phyloP scores from a whole-genome alignment of 2,888 invertebrate species.

The Allacma fusca region DNA sequence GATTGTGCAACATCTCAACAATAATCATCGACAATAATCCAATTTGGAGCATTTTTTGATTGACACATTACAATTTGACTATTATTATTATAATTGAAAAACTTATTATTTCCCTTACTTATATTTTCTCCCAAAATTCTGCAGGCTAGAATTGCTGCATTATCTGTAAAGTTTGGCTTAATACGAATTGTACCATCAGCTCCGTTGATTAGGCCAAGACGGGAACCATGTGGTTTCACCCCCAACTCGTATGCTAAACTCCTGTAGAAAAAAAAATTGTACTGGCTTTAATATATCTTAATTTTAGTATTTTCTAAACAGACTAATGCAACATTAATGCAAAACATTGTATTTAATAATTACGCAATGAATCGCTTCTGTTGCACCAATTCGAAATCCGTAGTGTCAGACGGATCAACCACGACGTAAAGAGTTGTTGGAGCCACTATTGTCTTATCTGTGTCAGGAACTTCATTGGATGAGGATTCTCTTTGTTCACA shows the following conservation, averaged over 20 bases:
- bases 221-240: slow-evolving; percentile 53
- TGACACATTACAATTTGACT: too few relatives aligned
- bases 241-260: slow-evolving; percentile 52
- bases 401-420: slow-evolving; percentile 52
- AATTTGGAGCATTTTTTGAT: too few relatives aligned
- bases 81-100: too few relatives aligned
- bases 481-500: slow-evolving; percentile 41
- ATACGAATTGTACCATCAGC: slow-evolving; percentile 53
- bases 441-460: slow-evolving; percentile 46
- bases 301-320: too few relatives aligned
- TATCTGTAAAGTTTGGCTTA: slow-evolving; percentile 57
- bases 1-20: too few relatives aligned
- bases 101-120: too few relatives aligned
- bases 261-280: slow-evolving; percentile 33
- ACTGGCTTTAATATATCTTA: too few relatives aligned
- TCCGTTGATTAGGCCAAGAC: slow-evolving; percentile 57
- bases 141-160: slow-evolving; percentile 52
- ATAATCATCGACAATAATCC: too few relatives aligned
- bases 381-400: slow-evolving; percentile 37
- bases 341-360: slow-evolving; percentile 2
- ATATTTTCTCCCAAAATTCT: slow-evolving; percentile 33
- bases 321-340: too few relatives aligned
- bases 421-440: slow-evolving; percentile 55
- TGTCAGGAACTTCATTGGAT: slow-evolving; percentile 37
- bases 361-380: slow-evolving; percentile 58